A percentile compares a stretch with the other conserved stretches of the same genome.
phyloP scores from a whole-genome alignment of 2,797 vertebrate genomes.

The Lithobates sylvaticus region DNA sequence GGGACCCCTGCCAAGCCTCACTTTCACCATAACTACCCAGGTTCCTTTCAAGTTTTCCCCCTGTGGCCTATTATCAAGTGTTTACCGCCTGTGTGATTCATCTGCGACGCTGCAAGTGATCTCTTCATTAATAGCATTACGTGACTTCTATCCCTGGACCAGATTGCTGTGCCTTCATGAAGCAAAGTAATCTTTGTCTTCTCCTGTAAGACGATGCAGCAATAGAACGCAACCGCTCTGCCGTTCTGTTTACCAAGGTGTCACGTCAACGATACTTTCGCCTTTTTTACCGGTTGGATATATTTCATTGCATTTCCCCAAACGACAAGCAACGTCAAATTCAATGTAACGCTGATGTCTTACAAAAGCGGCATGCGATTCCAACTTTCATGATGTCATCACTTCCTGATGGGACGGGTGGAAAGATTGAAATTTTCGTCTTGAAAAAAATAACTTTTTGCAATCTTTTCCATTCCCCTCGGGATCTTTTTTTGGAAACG shows the following conservation, averaged over 20 bases:
- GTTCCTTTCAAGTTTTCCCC: constrained; percentile 59
- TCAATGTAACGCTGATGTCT: no score
- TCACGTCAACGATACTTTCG: no score
- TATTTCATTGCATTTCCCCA: no score
- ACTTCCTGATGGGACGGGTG: no score
- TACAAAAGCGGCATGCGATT: no score
- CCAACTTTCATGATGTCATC: no score
- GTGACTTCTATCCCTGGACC: not conserved
- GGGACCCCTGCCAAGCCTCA: constrained; percentile 53
- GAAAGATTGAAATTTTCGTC: not conserved
- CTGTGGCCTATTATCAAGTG: constrained; percentile 63
- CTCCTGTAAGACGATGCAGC: not conserved
- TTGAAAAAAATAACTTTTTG: constrained; percentile 3
- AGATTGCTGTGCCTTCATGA: constrained; percentile 15
- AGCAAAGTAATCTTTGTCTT: constrained; percentile 35
- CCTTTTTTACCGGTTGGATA: no score
- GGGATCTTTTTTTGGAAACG: constrained; percentile 16
- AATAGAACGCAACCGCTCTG: not conserved
- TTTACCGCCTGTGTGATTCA: constrained; percentile 65
- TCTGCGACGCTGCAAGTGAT: constrained; percentile 1
- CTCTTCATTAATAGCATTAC: constrained; percentile 53
- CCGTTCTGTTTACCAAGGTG: not conserved
- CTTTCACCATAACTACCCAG: constrained; percentile 41
- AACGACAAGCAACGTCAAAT: no score
- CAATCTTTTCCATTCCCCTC: not conserved